These are phyloP conservation scores for Cydia splendana DNA, from an alignment of 1,140 invertebrate species.

Conservation along the genomic window DNA sequence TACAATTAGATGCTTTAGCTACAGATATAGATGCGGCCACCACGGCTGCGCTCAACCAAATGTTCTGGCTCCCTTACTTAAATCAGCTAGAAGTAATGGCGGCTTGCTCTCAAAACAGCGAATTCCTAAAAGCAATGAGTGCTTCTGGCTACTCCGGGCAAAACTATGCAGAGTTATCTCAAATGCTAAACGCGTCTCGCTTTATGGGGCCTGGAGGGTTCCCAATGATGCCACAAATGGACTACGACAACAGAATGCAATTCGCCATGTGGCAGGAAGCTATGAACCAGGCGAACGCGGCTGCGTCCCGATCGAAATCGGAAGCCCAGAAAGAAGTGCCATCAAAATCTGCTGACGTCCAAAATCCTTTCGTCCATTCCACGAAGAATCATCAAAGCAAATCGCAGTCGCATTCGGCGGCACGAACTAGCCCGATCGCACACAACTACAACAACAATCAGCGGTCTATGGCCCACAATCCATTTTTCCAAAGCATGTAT, in stretches of 20 bases:
- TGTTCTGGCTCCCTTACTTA: constrained; percentile 86
- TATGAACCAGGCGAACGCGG: constrained; percentile 78
- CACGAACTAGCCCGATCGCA: constrained; percentile 74
- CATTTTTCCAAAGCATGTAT: constrained; percentile 68
- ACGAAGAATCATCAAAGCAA: constrained; percentile 69
- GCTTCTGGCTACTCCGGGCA: constrained; percentile 71
- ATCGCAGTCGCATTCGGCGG: constrained; percentile 66
- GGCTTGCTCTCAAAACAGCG: constrained; percentile 75
- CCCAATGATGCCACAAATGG: constrained; percentile 75
- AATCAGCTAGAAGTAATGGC: constrained; percentile 81
- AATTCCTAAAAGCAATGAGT: constrained; percentile 76
- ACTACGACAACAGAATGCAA: constrained; percentile 83
- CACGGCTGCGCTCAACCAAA: constrained; percentile 84
- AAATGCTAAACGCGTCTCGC: constrained; percentile 74
- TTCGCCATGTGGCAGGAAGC: constrained; percentile 85
- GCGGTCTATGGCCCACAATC: constrained; percentile 61
- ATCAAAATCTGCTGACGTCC: constrained; percentile 66
- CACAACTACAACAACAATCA: constrained; percentile 65
- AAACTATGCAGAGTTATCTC: constrained; percentile 76
- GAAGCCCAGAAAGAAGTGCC: constrained; percentile 62
- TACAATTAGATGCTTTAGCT: constrained; percentile 76
- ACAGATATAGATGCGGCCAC: constrained; percentile 84
- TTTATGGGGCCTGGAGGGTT: constrained; percentile 73
- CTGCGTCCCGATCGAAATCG: constrained; percentile 60
- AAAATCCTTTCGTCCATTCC: constrained; percentile 74